Evolutionary conservation across 30 jellyfish, hydroid and myxozoan species (phyloP), one percentile per base, ranked within the genome.

Genomic region (Hydractinia symbiolongicarpus): DNA sequence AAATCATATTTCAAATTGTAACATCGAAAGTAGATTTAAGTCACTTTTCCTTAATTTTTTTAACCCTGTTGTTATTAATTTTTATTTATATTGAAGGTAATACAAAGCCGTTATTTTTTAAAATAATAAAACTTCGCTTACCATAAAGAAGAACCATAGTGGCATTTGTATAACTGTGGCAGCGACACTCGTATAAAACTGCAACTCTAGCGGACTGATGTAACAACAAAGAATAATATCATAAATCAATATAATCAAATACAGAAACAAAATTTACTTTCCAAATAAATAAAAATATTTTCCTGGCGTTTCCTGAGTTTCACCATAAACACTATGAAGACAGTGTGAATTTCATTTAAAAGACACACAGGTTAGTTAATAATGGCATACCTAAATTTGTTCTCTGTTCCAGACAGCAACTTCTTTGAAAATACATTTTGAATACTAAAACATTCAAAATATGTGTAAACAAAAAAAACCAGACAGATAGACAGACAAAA

Each of bases 401-500:
- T 91, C 55, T 79, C 87, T n/a, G 82, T 96, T 7, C 97, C 96
- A 55, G 85, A 82, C 14, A 94, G 90, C 52, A 94, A 91, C 73
- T 94, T 94, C 85, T 94, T 94, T 30, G 99, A 88, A 66, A 84
- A 94, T 20, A 94, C 99, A 80, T 94, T 94, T 76, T 94, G 99
- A 55, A 94, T 81, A 67, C 99, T 94, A 55, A 51, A 70, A 7
- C 50, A 76, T 30, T 0, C 19, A 64, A 64, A 64, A 64, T 16
- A 58, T 58, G 69, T 58, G 1, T 13, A 64, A 13, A 64, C 74
- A 1, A 30, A 30, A n/a, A n/a, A n/a, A n/a, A n/a, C n/a, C 44
- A 30, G 44, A 30, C 44, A 30, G 44, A 30, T 2, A 30, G 44
- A 30, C 44, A 30, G 44, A 30, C 44, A 30, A 30, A 30, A 30